Percentiles rank a stretch among this genome's conserved stretches.
Evolutionary conservation across 2,888 invertebrate genomes (phyloP).

Genomic region (Troides aeacus): DNA sequence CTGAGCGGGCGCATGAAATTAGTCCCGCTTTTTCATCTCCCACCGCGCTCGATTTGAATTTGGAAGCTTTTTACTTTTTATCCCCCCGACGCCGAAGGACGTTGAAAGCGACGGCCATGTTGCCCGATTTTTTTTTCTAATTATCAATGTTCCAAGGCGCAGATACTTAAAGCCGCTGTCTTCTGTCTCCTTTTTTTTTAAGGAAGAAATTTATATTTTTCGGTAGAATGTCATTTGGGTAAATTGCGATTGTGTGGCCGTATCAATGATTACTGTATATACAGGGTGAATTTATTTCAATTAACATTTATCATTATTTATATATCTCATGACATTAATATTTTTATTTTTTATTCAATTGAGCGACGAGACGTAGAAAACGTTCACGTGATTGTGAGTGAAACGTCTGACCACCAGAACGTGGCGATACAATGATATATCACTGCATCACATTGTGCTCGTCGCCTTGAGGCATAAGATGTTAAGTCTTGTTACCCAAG

Average conservation of each 20-base stretch:
- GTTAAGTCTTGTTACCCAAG: too few relatives aligned
- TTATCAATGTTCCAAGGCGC: slow-evolving; percentile 55
- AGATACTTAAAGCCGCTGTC: slow-evolving; percentile 40
- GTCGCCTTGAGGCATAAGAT: too few relatives aligned
- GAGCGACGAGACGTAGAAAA: too few relatives aligned
- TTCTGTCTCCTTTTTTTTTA: slow-evolving; percentile 38
- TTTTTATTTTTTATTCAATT: too few relatives aligned
- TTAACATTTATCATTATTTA: neutral
- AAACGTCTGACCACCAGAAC: too few relatives aligned
- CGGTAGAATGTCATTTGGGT: slow-evolving; percentile 59
- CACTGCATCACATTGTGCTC: too few relatives aligned
- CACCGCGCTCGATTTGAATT: slow-evolving; percentile 71
- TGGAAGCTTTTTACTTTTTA: slow-evolving; percentile 58
- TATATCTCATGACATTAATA: neutral
- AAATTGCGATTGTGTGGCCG: slow-evolving; percentile 45
- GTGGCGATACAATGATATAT: too few relatives aligned
- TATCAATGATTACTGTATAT: slow-evolving; percentile 19
- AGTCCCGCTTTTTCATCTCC: slow-evolving; percentile 73
- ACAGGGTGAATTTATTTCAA: slow-evolving; percentile 35
- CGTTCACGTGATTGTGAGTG: too few relatives aligned
- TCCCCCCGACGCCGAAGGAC: slow-evolving; percentile 51
- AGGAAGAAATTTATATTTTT: slow-evolving; percentile 46
- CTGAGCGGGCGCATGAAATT: slow-evolving; percentile 73
- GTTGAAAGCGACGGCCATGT: slow-evolving; percentile 63
- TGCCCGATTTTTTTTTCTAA: slow-evolving; percentile 60